phyloP scores from a whole-genome alignment of 1,140 invertebrate genomes.

The Pemphigus obesinymphae region DNA sequence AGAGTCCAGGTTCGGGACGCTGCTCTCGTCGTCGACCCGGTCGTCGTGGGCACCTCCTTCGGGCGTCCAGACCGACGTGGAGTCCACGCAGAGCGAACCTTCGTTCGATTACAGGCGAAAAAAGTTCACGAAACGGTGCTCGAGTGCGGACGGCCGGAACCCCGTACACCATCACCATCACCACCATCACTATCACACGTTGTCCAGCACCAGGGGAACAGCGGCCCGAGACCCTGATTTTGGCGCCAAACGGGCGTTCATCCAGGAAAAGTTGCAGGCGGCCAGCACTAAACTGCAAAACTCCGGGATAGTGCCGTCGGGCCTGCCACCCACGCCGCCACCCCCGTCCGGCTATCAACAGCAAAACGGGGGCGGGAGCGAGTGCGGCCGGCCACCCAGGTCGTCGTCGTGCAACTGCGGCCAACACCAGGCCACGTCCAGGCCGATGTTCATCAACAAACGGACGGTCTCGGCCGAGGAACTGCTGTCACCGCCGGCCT shows the following conservation, averaged over 20 bases:
- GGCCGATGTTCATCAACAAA: slow-evolving; percentile 44
- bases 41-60: slow-evolving; percentile 55
- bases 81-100: slow-evolving; percentile 31
- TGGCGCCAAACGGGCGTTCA: slow-evolving; percentile 25
- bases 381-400: slow-evolving; percentile 40
- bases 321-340: slow-evolving; percentile 46
- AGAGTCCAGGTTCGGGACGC: slow-evolving; percentile 46
- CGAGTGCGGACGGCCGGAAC: slow-evolving; percentile 41
- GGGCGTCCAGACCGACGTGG: slow-evolving; percentile 40
- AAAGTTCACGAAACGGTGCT: slow-evolving; percentile 43
- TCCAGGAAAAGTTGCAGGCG: slow-evolving; percentile 35
- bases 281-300: slow-evolving; percentile 47
- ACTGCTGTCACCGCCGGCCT: slow-evolving; percentile 21
- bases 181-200: slow-evolving; percentile 25
- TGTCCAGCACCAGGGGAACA: not conserved
- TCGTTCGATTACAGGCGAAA: slow-evolving; percentile 41
- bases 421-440: slow-evolving; percentile 43
- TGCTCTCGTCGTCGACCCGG: slow-evolving; percentile 48
- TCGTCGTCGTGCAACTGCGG: slow-evolving; percentile 46
- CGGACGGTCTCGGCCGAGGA: slow-evolving; percentile 48
- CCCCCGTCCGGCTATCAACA: slow-evolving; percentile 46
- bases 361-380: slow-evolving; percentile 36
- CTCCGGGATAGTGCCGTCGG: slow-evolving; percentile 47
- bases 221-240: slow-evolving; percentile 25
- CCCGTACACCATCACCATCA: slow-evolving; percentile 24